Evolutionary conservation across 1,140 invertebrate species (phyloP), one percentile per base, ranked within the genome.

Genomic region (Drosophila mayri): DNA sequence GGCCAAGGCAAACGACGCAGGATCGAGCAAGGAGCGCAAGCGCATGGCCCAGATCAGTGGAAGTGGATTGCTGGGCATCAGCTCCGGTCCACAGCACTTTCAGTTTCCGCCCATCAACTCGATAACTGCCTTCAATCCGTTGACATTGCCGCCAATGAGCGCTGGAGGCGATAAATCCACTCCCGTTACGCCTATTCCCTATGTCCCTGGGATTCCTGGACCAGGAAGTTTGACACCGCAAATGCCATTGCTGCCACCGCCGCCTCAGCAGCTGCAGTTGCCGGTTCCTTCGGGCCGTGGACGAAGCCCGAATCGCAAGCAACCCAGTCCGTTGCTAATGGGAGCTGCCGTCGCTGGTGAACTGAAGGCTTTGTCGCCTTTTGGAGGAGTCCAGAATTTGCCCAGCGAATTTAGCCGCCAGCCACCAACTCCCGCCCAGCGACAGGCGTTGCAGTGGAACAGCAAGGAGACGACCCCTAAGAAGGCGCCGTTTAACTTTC

Each of bases 181-280:
- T 94, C 20, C 94, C 28, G 96, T 95, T n/a, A 96, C 96, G 90
- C 92, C 95, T 10, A 96, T 97, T 79, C 96, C 96, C 6, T 96
- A 96, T 92, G 96, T 97, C 7, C 97, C 97, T 4, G 97, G 97
- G 12, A 98, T 98, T 91, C 97, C 97, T 1, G 97, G 97, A 38
- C 97, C 97, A 2, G 95, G 96, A 70, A 95, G 94, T 14, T 90
- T 94, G 6, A 93, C 93, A 43, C 88, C 93, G 10, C 94, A 93
- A 74, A 68, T 93, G 55, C 91, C 76, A 1, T 30, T 79, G 54
- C 41, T 90, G 49, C 80, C 71, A 4, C 81, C 90, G 50, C 81
- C 81, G 40, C 75, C 84, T 8, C 90, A 90, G 38, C 80, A 90
- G 22, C 43, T 80, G n/a, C 78, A 85, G n/a, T 3, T 91, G 46